Percentiles rank a stretch among this genome's conserved stretches.
These are phyloP conservation scores for Melanotaenia nigrans DNA, from an alignment of 2,797 vertebrate species.

Conservation along the genomic window DNA sequence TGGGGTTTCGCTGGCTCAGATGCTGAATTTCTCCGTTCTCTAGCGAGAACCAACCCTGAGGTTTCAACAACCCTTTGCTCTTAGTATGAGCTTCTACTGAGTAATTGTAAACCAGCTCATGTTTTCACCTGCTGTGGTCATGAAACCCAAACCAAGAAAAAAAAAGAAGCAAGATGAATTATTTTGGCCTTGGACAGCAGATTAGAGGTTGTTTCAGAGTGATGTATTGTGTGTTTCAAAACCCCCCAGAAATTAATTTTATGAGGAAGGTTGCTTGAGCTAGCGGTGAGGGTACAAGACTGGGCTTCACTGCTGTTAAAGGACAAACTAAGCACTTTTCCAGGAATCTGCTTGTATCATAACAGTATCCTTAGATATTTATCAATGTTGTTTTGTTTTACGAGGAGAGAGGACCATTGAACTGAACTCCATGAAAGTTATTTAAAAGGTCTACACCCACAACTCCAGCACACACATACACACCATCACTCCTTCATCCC, in stretches of 20 bases:
- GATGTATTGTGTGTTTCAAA: slow-evolving; percentile 44
- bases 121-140: slow-evolving; percentile 75
- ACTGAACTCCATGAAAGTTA: slow-evolving; percentile 76
- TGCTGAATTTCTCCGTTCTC: slow-evolving; percentile 10
- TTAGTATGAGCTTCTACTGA: slow-evolving; percentile 33
- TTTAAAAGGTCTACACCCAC: slow-evolving; percentile 79
- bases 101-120: slow-evolving; percentile 67
- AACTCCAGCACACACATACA: slow-evolving; percentile 71
- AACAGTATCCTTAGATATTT: slow-evolving; percentile 42
- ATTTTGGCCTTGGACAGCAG: slow-evolving; percentile 27
- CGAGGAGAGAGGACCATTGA: slow-evolving; percentile 71
- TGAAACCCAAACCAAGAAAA: slow-evolving; percentile 76
- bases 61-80: slow-evolving; percentile 32
- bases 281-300: slow-evolving; percentile 14
- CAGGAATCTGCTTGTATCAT: slow-evolving; percentile 32
- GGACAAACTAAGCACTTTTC: slow-evolving; percentile 36
- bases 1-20: slow-evolving; percentile 40
- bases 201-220: slow-evolving; percentile 33
- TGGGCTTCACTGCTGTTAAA: not conserved
- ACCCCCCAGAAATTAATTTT: slow-evolving; percentile 27
- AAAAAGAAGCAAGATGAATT: slow-evolving; percentile 15
- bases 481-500: slow-evolving; percentile 80
- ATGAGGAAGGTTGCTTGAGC: slow-evolving; percentile 39
- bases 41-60: slow-evolving; percentile 12
- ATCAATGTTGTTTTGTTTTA: slow-evolving; percentile 67